Evolutionary conservation across 2,888 invertebrate species (phyloP).

Genomic region (Eupelmus urozonus): DNA sequence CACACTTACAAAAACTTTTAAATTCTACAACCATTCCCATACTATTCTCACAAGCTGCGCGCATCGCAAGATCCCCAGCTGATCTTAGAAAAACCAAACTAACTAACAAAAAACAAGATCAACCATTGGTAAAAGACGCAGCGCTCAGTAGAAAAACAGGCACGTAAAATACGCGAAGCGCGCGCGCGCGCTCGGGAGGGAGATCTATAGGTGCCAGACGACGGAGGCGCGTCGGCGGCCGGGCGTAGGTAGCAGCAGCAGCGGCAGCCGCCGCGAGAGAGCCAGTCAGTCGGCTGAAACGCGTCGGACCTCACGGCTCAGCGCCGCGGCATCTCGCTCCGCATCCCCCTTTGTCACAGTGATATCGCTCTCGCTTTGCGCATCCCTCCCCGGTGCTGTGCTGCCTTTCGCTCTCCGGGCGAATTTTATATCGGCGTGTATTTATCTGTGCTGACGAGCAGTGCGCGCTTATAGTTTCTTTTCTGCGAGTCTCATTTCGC

Average conservation of each 20-base stretch:
- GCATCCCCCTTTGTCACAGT: background rate
- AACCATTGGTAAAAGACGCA: too few relatives aligned
- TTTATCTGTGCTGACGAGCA: background rate
- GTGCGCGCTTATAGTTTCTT: too few relatives aligned
- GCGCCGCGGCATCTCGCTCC: too few relatives aligned
- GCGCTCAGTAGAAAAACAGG: too few relatives aligned
- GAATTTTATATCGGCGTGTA: background rate
- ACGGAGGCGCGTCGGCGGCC: background rate
- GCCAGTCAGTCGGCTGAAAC: constrained; percentile 19
- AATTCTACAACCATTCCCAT: too few relatives aligned
- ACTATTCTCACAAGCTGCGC: too few relatives aligned
- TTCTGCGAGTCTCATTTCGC: background rate
- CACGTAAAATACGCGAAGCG: constrained; percentile 46
- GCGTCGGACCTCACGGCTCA: background rate
- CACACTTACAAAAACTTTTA: too few relatives aligned
- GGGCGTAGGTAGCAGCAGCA: constrained; percentile 19
- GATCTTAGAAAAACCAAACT: too few relatives aligned
- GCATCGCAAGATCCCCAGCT: too few relatives aligned
- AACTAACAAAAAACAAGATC: too few relatives aligned
- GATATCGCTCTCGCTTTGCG: background rate
- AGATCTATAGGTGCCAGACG: too few relatives aligned
- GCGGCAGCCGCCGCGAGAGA: constrained; percentile 19
- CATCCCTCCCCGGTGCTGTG: background rate
- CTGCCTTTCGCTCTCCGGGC: too few relatives aligned
- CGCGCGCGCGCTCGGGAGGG: background rate